Evolutionary conservation across 1,140 invertebrate genomes (phyloP).

Genomic region (Lasioglossum albipes): DNA sequence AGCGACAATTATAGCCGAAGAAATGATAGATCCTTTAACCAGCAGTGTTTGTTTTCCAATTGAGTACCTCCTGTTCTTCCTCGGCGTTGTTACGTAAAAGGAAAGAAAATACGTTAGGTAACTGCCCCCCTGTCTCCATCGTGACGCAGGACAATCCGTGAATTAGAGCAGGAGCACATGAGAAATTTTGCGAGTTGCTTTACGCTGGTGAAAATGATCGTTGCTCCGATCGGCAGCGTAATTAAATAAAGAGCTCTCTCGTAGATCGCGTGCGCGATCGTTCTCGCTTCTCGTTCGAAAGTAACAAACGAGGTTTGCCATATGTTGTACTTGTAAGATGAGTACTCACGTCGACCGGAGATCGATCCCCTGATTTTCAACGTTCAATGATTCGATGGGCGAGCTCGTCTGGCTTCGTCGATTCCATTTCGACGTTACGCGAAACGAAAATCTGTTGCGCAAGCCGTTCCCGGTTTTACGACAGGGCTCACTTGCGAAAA

Average conservation of each 20-base stretch:
- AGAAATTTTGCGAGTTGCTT: not conserved
- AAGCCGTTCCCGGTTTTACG: not conserved
- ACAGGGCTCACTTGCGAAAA: constrained; percentile 6
- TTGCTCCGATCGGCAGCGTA: not conserved
- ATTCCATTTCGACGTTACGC: constrained; percentile 5
- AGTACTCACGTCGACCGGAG: too few relatives aligned
- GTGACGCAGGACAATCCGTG: not conserved
- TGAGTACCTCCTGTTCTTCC: not conserved
- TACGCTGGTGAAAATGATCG: not conserved
- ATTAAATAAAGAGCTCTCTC: not conserved
- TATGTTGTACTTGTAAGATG: too few relatives aligned
- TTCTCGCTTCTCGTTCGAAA: not conserved
- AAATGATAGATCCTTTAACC: not conserved
- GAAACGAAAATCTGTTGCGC: constrained; percentile 25
- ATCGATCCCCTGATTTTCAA: not conserved
- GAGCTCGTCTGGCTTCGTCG: not conserved
- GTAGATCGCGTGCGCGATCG: not conserved
- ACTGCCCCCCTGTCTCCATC: not conserved
- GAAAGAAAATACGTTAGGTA: not conserved
- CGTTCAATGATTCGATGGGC: not conserved
- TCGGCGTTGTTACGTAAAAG: not conserved
- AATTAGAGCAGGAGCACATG: not conserved
- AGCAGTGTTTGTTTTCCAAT: not conserved
- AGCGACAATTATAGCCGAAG: too few relatives aligned
- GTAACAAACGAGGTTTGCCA: not conserved